A percentile compares a stretch with the other conserved stretches of the same genome.
These are phyloP conservation scores for Dorcus hopei DNA, from an alignment of 2,888 invertebrate genomes.

Conservation along the genomic window DNA sequence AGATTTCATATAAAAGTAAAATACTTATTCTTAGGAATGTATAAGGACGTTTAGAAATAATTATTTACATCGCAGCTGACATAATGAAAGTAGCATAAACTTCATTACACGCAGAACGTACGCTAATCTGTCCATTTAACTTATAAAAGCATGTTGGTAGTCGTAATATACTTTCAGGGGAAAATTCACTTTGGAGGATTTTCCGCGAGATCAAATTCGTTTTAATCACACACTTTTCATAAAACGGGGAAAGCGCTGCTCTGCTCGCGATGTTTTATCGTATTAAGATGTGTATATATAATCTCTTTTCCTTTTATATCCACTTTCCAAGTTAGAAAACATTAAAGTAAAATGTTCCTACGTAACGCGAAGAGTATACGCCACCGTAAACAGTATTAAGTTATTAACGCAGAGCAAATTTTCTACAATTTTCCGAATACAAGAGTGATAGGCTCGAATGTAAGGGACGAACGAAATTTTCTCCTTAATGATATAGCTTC, in stretches of 20 bases:
- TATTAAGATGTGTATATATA: slow-evolving; percentile 40
- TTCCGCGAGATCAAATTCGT: slow-evolving; percentile 47
- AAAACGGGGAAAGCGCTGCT: slow-evolving; percentile 26
- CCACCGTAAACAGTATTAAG: too few relatives aligned
- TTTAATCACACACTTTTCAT: slow-evolving; percentile 43
- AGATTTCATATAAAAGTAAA: too few relatives aligned
- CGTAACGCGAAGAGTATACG: too few relatives aligned
- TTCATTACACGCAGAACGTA: slow-evolving; percentile 29
- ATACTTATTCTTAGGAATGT: too few relatives aligned
- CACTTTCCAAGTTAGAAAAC: slow-evolving; percentile 8
- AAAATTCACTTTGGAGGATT: slow-evolving; percentile 42
- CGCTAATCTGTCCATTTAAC: slow-evolving; percentile 40
- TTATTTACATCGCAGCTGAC: not conserved
- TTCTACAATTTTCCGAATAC: too few relatives aligned
- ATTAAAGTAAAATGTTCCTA: too few relatives aligned
- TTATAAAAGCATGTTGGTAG: slow-evolving; percentile 35
- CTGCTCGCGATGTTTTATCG: slow-evolving; percentile 38
- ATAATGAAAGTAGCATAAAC: slow-evolving; percentile 20
- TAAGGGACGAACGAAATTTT: too few relatives aligned
- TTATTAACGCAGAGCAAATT: too few relatives aligned
- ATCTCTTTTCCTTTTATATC: slow-evolving; percentile 26
- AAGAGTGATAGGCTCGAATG: too few relatives aligned
- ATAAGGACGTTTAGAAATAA: not conserved
- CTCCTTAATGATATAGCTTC: too few relatives aligned
- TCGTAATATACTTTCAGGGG: slow-evolving; percentile 40